Conservation (phyloP, 2,113 vertebrate genomes). For the Malurus cyaneus region DNA sequence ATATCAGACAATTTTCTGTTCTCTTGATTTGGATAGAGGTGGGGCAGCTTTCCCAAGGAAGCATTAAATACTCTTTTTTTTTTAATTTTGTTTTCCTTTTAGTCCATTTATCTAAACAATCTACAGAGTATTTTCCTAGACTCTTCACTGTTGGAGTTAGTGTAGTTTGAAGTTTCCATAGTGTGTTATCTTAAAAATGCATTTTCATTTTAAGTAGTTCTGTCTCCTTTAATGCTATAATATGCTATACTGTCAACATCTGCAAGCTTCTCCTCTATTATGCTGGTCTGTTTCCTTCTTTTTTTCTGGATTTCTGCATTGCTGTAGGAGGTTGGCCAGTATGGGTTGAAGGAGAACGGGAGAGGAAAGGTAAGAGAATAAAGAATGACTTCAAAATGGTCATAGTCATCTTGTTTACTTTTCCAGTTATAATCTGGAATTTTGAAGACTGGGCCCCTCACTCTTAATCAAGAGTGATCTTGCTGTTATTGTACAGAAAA, state of each 20-base stretch:
- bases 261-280: slow-evolving; percentile 73
- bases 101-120: neutral
- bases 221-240: slow-evolving; percentile 65
- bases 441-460: neutral
- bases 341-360: slow-evolving; percentile 76
- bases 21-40: slow-evolving; percentile 37
- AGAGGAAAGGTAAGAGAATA: slow-evolving; percentile 79
- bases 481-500: neutral
- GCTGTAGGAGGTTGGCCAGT: slow-evolving; percentile 76
- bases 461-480: neutral
- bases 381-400: slow-evolving; percentile 51
- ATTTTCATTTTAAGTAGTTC: slow-evolving; percentile 51
- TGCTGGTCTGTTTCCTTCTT: slow-evolving; percentile 76
- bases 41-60: neutral
- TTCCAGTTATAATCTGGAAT: slow-evolving; percentile 36
- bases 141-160: slow-evolving; percentile 34
- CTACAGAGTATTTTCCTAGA: neutral
- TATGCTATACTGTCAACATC: slow-evolving; percentile 68
- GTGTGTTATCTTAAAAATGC: slow-evolving; percentile 52
- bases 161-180: slow-evolving; percentile 1
- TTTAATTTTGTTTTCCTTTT: neutral
- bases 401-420: neutral
- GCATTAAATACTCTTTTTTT: neutral
- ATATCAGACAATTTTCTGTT: neutral
- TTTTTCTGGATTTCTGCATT: slow-evolving; percentile 78